Conservation (phyloP, 35 echinoderm and acorn worm species). For the Heliocidaris tuberculata region DNA sequence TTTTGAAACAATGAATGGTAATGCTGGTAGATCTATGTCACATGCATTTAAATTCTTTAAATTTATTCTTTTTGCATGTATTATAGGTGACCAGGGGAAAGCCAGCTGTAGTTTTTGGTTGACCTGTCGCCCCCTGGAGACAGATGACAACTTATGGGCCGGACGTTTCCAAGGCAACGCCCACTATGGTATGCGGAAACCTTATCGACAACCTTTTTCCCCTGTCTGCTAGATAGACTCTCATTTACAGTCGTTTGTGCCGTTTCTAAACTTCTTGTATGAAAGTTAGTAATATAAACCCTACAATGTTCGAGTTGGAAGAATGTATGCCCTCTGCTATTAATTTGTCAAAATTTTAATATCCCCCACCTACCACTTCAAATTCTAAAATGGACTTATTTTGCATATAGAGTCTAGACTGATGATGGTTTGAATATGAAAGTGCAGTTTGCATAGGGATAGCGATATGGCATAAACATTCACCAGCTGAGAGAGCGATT, state of each 20-base stretch:
- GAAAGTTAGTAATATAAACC: too few species aligned
- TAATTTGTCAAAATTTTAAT: too few species aligned
- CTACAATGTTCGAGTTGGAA: too few species aligned
- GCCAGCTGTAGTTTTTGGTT: neutral
- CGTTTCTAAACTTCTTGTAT: neutral
- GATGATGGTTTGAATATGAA: too few species aligned
- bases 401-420: neutral
- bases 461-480: neutral
- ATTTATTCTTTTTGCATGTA: neutral
- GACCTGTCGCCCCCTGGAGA: slow-evolving; percentile 9
- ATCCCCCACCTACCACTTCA: too few species aligned
- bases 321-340: too few species aligned
- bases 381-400: too few species aligned
- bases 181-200: slow-evolving; percentile 49
- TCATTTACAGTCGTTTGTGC: neutral
- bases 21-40: neutral
- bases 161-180: slow-evolving; percentile 47
- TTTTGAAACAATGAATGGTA: neutral
- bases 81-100: slow-evolving; percentile 18
- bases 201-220: slow-evolving; percentile 32
- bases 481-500: neutral
- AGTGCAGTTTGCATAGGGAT: too few species aligned
- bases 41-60: neutral
- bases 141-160: slow-evolving; percentile 39
- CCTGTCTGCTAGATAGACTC: neutral